Evolutionary conservation across 1,140 invertebrate genomes (phyloP).

Genomic region (Plectus sambesii): DNA sequence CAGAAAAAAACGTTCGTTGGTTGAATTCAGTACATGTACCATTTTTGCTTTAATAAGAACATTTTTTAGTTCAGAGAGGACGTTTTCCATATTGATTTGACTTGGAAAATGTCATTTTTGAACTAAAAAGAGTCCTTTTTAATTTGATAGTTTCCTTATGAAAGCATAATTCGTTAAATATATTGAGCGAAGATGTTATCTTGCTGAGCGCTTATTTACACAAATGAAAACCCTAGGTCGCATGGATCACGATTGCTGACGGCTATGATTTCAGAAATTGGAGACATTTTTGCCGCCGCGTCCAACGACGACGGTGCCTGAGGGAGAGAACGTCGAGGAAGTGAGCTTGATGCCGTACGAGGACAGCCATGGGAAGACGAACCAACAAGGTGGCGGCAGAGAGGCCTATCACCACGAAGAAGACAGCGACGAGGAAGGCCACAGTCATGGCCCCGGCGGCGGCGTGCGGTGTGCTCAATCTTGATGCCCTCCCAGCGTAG

Average conservation of each 20-base stretch:
- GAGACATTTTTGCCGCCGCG: slow-evolving; percentile 61
- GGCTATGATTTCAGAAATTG: slow-evolving; percentile 51
- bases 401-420: slow-evolving; percentile 54
- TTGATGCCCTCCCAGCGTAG: no score
- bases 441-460: slow-evolving; percentile 51
- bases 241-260: no score
- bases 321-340: slow-evolving; percentile 66
- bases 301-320: slow-evolving; percentile 56
- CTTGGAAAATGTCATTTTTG: slow-evolving; percentile 13
- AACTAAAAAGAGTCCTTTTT: slow-evolving; percentile 4
- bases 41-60: no score
- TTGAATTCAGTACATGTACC: not conserved
- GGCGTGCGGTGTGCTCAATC: slow-evolving; percentile 62
- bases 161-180: no score
- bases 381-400: slow-evolving; percentile 49
- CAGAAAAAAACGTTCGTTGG: slow-evolving; percentile 1
- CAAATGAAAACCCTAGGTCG: slow-evolving; percentile 1
- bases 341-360: slow-evolving; percentile 67
- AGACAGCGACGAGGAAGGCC: slow-evolving; percentile 59
- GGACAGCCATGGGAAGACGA: slow-evolving; percentile 37
- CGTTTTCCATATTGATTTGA: no score
- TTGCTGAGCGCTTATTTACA: slow-evolving; percentile 2
- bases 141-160: no score
- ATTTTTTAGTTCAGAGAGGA: slow-evolving; percentile 2
- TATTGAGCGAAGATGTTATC: no score